Conservation (phyloP, 2,797 vertebrate genomes). For the Sebastes cheni region DNA sequence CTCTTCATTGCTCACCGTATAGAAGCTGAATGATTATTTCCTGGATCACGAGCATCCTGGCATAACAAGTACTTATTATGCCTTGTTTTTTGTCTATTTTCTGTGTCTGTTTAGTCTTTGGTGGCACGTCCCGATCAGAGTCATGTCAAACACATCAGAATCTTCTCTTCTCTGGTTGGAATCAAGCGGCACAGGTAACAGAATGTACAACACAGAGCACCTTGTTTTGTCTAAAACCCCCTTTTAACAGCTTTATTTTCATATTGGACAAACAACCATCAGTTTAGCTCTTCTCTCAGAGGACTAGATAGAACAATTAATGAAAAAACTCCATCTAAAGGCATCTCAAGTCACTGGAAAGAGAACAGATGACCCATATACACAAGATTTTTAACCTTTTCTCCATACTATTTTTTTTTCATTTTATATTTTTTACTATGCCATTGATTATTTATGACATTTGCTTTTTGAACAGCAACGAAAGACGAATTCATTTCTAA, state of each 20-base stretch:
- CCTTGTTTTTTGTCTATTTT: neutral
- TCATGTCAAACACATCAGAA: constrained; percentile 16
- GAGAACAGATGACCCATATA: neutral
- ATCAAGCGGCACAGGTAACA: constrained; percentile 56
- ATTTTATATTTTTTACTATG: neutral
- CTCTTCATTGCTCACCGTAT: neutral
- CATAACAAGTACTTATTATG: neutral
- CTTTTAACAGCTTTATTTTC: neutral
- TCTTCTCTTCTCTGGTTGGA: neutral
- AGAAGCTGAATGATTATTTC: neutral
- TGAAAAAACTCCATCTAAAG: neutral
- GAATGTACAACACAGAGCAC: neutral
- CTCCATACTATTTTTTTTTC: neutral
- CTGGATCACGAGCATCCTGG: neutral
- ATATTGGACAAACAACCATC: neutral
- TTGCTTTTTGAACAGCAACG: constrained; percentile 23
- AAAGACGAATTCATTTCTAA: constrained; percentile 37
- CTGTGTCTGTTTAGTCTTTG: constrained; percentile 73
- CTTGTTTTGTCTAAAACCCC: neutral
- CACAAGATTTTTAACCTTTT: neutral
- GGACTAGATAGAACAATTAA: neutral
- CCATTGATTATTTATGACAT: neutral
- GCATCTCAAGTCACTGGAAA: neutral
- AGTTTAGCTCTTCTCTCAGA: neutral
- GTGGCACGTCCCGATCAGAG: constrained; percentile 84